These are phyloP conservation scores for Tenthredo livida DNA, from an alignment of 2,888 invertebrate genomes.

Conservation along the genomic window DNA sequence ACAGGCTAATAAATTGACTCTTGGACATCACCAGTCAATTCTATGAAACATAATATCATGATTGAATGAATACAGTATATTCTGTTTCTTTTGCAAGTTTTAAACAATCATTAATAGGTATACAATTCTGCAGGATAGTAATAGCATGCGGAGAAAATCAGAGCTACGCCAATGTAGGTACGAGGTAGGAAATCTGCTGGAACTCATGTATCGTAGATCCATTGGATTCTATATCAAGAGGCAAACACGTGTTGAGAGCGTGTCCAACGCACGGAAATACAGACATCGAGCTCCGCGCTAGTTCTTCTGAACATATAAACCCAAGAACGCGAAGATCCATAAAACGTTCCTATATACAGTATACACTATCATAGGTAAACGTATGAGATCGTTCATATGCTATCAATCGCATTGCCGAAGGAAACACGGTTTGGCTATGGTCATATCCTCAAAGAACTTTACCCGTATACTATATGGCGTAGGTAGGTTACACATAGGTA, in stretches of 20 bases:
- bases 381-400: slow-evolving; percentile 41
- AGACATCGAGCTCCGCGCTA: slow-evolving; percentile 32
- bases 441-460: slow-evolving; percentile 27
- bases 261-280: slow-evolving; percentile 41
- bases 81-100: not conserved
- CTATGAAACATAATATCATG: not conserved
- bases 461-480: slow-evolving; percentile 9
- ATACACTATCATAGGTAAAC: slow-evolving; percentile 32
- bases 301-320: slow-evolving; percentile 42
- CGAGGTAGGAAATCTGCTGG: slow-evolving; percentile 12
- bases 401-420: slow-evolving; percentile 29
- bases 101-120: not conserved
- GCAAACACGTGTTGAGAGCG: slow-evolving; percentile 19
- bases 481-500: no score
- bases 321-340: slow-evolving; percentile 42
- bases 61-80: not conserved
- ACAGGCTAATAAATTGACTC: not conserved
- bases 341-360: slow-evolving; percentile 35
- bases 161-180: not conserved
- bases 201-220: slow-evolving; percentile 31
- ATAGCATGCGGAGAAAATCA: not conserved
- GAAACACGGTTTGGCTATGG: not conserved
- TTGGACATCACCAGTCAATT: not conserved
- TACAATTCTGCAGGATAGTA: not conserved
- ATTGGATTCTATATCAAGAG: slow-evolving; percentile 34